Base-by-base conservation (phyloP, 2,113 vertebrate species). In the Trematomus loennbergii region DNA sequence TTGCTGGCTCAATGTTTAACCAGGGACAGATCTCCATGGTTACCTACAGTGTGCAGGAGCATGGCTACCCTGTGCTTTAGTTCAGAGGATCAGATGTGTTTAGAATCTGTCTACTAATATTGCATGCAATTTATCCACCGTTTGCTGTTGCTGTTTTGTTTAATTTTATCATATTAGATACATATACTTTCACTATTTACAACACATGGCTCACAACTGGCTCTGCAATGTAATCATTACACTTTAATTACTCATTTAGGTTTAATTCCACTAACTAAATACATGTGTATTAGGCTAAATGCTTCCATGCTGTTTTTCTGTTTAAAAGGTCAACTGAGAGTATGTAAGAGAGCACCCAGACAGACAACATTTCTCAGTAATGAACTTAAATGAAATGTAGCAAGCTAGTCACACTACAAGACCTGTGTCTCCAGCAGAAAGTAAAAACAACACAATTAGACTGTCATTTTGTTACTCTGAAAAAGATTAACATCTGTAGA, bases 281-380 rank as follows among this genome's bases (percentile, higher is more conserved):
- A 84, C 77, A 22, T 79, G 29, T 74, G 55, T 70, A 89, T 85
- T 81, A 75, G 62, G 65, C 59, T 88, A 87, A 92, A 89, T 75
- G 82, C 13, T 73, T 81, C 72, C 70, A 73, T 57, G 75, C 66
- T 76, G 77, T 61, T 66, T 84, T 45, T 71, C 46, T 3, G 18
- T 74, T 77, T 61, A 78, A 84, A 82, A 81, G 78, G 57, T 69
- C 80, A 80, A 73, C 65, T 59, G 48, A 79, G 64, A 50, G 9
- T 63, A 46, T 7, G 72, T 50, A 75, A 85, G 58, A 8, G 20
- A 85, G 72, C 29, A 64, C 49, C n/a, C 59, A 75, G 49, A 76
- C 74, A 18, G 45, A 76, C 74, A 18, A 45, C 55, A 74, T 69
- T 61, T 64, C 40, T 52, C 0, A 29, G 22, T 81, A 87, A 88